Evolutionary conservation across 2,888 invertebrate species (phyloP).

Genomic region (Hyppa rectilinea): DNA sequence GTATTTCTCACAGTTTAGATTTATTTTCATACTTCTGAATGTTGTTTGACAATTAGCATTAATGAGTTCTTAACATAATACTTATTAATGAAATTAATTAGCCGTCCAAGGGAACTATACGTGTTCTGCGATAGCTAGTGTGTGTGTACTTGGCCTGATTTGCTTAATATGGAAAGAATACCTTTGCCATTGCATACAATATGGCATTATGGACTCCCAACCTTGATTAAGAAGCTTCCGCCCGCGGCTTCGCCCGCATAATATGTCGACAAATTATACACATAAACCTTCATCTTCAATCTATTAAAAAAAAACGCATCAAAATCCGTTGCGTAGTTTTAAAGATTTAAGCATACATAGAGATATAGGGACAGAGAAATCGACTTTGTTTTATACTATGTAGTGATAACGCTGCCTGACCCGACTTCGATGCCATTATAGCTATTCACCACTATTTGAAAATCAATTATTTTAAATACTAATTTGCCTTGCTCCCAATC

Average conservation of each 20-base stretch:
- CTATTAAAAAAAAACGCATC: no score
- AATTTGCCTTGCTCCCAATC: background rate
- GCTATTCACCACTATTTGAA: background rate
- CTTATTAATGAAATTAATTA: no score
- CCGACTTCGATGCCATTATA: background rate
- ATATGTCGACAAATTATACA: no score
- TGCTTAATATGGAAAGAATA: background rate
- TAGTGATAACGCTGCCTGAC: background rate
- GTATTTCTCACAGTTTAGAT: background rate
- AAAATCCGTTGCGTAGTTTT: no score
- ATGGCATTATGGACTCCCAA: background rate
- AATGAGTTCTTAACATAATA: background rate
- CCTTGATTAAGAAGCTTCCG: no score
- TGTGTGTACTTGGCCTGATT: slow-evolving; percentile 11
- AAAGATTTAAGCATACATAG: no score
- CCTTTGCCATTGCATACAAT: background rate
- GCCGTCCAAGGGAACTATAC: background rate
- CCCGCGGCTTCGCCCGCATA: no score
- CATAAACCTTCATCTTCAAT: no score
- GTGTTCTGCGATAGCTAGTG: background rate
- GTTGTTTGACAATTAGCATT: background rate
- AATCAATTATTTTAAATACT: no score
- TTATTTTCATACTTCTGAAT: background rate
- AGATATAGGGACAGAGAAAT: no score
- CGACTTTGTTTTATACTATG: no score